Conservation (phyloP, 2,888 invertebrate genomes). For the Orchesella flavescens region DNA sequence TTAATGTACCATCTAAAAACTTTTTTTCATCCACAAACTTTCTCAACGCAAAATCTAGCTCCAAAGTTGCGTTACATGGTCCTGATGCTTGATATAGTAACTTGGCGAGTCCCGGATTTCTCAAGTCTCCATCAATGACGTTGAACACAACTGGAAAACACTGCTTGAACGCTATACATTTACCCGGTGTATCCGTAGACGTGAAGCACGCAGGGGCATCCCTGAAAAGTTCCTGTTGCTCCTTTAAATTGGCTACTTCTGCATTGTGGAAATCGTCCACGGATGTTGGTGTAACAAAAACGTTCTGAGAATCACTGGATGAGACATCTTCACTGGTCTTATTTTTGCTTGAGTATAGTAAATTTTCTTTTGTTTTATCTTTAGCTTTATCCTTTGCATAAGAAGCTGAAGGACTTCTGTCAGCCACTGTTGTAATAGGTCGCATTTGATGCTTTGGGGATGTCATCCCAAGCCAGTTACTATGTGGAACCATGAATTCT, state of each 20-base stretch:
- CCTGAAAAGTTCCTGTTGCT: constrained; percentile 9
- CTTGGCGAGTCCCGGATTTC: constrained; percentile 62
- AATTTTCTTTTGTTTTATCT: constrained; percentile 27
- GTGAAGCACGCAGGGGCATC: constrained; percentile 56
- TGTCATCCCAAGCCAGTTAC: constrained; percentile 18
- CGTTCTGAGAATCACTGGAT: constrained; percentile 28
- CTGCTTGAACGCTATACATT: constrained; percentile 48
- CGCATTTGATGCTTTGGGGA: background rate
- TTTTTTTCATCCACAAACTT: constrained; percentile 24
- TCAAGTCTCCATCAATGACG: constrained; percentile 53
- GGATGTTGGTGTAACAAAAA: background rate
- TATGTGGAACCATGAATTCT: constrained; percentile 43
- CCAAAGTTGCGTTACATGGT: constrained; percentile 56
- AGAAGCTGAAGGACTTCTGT: background rate
- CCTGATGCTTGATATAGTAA: constrained; percentile 61
- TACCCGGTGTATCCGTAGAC: constrained; percentile 51
- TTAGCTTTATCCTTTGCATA: too few relatives aligned
- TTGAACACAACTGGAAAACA: constrained; percentile 65
- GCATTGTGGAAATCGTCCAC: constrained; percentile 19
- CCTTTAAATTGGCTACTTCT: constrained; percentile 4
- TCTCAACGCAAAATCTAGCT: constrained; percentile 33
- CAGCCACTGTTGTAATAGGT: constrained; percentile 13
- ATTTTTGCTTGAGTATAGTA: background rate
- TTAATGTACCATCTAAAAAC: constrained; percentile 13
- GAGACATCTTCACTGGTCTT: background rate